Base-by-base conservation (phyloP, 2,797 vertebrate species). In the Paedocypris micromegethes region DNA sequence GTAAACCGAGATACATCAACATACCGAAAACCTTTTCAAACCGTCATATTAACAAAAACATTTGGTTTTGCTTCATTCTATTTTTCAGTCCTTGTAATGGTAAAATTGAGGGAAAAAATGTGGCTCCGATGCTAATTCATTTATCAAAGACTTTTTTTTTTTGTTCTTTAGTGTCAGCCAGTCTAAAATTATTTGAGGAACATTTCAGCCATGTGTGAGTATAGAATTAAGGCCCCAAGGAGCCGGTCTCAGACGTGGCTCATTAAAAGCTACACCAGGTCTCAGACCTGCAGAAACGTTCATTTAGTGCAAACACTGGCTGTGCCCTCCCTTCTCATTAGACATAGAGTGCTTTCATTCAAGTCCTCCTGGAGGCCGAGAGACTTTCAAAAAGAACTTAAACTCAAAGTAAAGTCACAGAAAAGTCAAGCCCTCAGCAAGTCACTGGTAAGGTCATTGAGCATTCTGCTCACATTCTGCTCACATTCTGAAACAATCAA, bases 251-350 rank as follows among this genome's bases (percentile, higher is more conserved):
- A 80, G 77, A 83, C 72, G 23, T 79, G 82, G 82, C 83, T 88
- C 81, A 88, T 88, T 86, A 87, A 84, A 83, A 78, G 76, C 56
- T 59, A 60, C 78, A 72, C 73, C 68, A 71, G 59, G 77, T 78
- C 80, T 77, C 66, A 72, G 77, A 74, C 72, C 75, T 83, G 81
- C 52, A 78, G 75, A 81, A 73, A 79, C 60, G 71, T 79, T 80
- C 59, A 82, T 81, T 83, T 84, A 76, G 70, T 75, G 66, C 72
- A 72, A 75, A 79, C 74, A 72, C 78, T 74, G 63, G 58, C 67
- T 56, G 53, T 76, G 72, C 67, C 75, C 77, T 84, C 73, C 67
- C 65, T 69, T 71, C 82, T 83, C 83, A 84, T 85, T 86, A 81
- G 53, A 66, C 77, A 79, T 73, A 3, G 57, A 74, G 74, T 57